Evolutionary conservation across 2,797 vertebrate species (phyloP).

Genomic region (Chrysocyon brachyurus): DNA sequence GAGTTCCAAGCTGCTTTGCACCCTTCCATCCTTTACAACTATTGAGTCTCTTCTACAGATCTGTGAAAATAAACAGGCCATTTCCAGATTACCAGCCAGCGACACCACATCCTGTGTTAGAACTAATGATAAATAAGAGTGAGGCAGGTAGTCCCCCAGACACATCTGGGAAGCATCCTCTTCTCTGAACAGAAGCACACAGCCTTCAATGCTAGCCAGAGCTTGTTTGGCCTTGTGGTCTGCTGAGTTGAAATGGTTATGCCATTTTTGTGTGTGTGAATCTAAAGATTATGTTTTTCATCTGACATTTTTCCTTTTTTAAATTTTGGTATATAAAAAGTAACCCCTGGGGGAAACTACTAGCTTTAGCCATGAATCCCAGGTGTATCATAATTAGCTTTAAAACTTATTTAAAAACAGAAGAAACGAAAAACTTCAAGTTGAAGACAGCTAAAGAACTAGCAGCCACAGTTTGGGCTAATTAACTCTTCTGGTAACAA

Average conservation of each 20-base stretch:
- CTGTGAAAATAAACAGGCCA: conserved; percentile 86
- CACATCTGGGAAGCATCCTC: conserved; percentile 83
- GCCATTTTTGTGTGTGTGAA: background rate
- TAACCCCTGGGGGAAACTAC: background rate
- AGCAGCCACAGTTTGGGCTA: conserved; percentile 76
- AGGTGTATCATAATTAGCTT: conserved; percentile 83
- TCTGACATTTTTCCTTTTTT: conserved; percentile 51
- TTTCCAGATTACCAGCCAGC: conserved; percentile 84
- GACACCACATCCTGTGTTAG: conserved; percentile 81
- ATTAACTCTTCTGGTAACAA: conserved; percentile 80
- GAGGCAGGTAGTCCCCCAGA: conserved; percentile 81
- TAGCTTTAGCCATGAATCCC: conserved; percentile 59
- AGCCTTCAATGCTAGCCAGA: conserved; percentile 66
- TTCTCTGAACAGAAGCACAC: conserved; percentile 74
- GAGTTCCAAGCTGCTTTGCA: conserved; percentile 83
- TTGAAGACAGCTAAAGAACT: conserved; percentile 75
- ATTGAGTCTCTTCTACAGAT: conserved; percentile 84
- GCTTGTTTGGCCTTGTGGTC: conserved; percentile 64
- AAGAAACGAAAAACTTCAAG: conserved; percentile 52
- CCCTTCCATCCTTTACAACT: conserved; percentile 82
- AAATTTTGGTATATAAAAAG: conserved; percentile 55
- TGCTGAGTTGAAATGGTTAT: conserved; percentile 64
- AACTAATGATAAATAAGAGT: conserved; percentile 76
- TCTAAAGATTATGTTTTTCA: conserved; percentile 58
- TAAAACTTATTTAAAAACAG: conserved; percentile 61